Percentiles rank a stretch among this genome's conserved stretches.
Conservation (phyloP, 2,113 vertebrate genomes). For the Tetrax tetrax region DNA sequence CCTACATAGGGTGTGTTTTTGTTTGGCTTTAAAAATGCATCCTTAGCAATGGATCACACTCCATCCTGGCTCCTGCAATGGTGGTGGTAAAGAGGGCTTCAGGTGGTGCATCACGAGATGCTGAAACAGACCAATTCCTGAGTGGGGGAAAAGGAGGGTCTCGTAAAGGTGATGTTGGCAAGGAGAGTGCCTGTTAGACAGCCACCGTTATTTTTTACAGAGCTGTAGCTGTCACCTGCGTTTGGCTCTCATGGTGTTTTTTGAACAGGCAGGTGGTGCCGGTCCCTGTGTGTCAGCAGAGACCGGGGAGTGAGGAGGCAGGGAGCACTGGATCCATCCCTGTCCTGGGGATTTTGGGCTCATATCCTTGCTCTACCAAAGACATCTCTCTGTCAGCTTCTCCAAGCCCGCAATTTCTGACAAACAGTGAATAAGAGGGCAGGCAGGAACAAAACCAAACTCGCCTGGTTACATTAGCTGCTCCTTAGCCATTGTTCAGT, state of each 20-base stretch:
- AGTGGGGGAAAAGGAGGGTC: not conserved
- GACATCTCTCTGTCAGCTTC: not conserved
- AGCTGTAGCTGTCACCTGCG: not conserved
- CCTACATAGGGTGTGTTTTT: not conserved
- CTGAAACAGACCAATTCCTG: not conserved
- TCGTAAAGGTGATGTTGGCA: not conserved
- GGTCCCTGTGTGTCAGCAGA: not conserved
- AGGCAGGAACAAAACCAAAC: not conserved
- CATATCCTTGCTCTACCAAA: not conserved
- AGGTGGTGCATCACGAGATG: rapidly evolving
- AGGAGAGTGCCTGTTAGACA: not conserved
- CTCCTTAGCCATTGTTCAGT: not conserved
- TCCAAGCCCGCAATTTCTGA: not conserved
- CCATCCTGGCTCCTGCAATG: not conserved
- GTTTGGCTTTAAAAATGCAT: not conserved
- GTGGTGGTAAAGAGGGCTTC: not conserved
- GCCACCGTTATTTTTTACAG: not conserved
- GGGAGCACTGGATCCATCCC: not conserved
- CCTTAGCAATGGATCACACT: not conserved
- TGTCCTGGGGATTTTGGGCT: not conserved
- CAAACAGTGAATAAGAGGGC: not conserved
- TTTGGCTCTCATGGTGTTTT: not conserved
- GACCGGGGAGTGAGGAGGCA: not conserved
- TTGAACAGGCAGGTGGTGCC: not conserved
- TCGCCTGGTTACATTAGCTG: not conserved